phyloP scores from a whole-genome alignment of 2,888 invertebrate genomes.

The Stenurella melanura region DNA sequence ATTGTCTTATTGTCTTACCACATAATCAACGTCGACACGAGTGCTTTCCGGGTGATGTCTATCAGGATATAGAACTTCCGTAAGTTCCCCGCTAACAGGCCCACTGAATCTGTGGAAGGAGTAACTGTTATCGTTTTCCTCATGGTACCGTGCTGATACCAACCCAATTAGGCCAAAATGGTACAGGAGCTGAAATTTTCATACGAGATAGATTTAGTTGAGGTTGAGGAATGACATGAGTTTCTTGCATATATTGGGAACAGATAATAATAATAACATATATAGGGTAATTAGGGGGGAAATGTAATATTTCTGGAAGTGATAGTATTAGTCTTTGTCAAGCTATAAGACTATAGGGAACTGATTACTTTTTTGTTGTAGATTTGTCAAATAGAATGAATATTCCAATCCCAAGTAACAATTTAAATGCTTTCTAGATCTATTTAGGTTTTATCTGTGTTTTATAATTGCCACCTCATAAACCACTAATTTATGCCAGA shows the following conservation, averaged over 20 bases:
- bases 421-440: too few species aligned
- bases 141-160: background rate
- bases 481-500: too few species aligned
- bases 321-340: too few species aligned
- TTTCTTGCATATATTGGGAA: background rate
- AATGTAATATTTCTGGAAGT: too few species aligned
- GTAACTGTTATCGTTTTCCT: constrained; percentile 75
- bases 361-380: too few species aligned
- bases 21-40: constrained; percentile 79
- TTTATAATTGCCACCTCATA: too few species aligned
- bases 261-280: background rate
- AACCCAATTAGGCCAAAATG: background rate
- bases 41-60: constrained; percentile 72
- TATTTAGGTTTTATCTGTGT: too few species aligned
- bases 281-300: too few species aligned
- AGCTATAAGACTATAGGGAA: too few species aligned
- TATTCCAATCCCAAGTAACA: too few species aligned
- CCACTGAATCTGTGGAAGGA: constrained; percentile 84
- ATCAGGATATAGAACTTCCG: constrained; percentile 76
- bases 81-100: constrained; percentile 82
- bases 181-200: constrained; percentile 18
- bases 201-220: background rate
- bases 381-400: too few species aligned
- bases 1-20: constrained; percentile 72
- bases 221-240: too few species aligned